Conservation (phyloP, 1,140 invertebrate genomes). For the Zelostemma sp. region DNA sequence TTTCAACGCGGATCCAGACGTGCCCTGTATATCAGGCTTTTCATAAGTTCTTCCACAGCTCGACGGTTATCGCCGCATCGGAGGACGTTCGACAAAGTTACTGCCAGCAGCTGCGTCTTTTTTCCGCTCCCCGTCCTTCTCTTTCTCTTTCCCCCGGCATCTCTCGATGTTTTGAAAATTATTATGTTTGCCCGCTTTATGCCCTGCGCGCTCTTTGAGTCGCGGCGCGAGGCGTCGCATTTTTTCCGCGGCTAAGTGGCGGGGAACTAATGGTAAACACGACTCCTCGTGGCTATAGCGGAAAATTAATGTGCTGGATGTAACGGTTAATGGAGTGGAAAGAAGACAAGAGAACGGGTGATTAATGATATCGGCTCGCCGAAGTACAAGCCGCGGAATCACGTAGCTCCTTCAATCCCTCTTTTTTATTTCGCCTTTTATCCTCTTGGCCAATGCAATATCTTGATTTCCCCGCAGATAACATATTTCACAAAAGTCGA, state of each 20-base stretch:
- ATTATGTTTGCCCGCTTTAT: constrained; percentile 48
- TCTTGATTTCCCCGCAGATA: background rate
- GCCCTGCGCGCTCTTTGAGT: constrained; percentile 16
- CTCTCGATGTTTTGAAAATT: constrained; percentile 29
- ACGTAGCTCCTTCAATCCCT: background rate
- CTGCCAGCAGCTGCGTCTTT: constrained; percentile 61
- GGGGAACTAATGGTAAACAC: constrained; percentile 66
- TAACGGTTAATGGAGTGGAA: constrained; percentile 63
- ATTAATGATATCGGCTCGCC: constrained; percentile 53
- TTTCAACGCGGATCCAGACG: constrained; percentile 1
- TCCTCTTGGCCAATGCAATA: background rate
- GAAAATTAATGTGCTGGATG: constrained; percentile 63
- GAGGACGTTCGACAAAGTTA: constrained; percentile 62
- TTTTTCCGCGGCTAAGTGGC: constrained; percentile 51
- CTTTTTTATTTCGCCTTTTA: background rate
- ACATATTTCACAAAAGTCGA: background rate
- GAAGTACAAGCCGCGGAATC: constrained; percentile 10
- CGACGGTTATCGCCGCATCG: constrained; percentile 62
- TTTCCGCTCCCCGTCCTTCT: constrained; percentile 40
- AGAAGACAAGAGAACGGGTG: constrained; percentile 60
- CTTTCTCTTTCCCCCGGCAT: constrained; percentile 15
- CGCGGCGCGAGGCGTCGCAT: constrained; percentile 12
- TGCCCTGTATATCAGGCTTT: constrained; percentile 53
- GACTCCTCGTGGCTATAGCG: constrained; percentile 54
- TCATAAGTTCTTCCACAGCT: constrained; percentile 34